Evolutionary conservation across 1,140 invertebrate genomes (phyloP), one percentile per base, ranked within the genome.

Genomic region (Zaprionus gabonicus): DNA sequence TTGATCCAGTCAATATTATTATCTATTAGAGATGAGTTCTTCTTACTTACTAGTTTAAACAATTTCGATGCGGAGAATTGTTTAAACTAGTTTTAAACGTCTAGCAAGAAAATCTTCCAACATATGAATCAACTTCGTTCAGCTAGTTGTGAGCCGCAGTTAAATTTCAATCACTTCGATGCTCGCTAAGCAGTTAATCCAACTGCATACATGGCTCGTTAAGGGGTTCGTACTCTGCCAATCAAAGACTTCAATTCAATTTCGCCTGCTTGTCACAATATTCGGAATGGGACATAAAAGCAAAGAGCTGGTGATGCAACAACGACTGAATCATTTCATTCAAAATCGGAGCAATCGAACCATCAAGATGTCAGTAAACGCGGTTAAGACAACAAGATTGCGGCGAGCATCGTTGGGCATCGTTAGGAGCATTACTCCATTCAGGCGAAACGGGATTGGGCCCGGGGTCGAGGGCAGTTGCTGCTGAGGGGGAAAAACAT

Each of bases 321-420:
- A 79, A 74, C 53, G 69, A 9, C 46, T 49, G 46, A 64, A 58
- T 75, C 76, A 88, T 80, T 80, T 79, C 81, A 82, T 76, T 90
- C 79, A 90, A 91, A 91, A 85, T 91, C 85, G 79, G 82, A 80
- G 79, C 82, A 88, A 87, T 87, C 82, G 78, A 82, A 71, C 67
- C 86, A 85, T 91, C 85, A 91, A 80, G 75, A 91, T 85, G 85
- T 86, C 86, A 88, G 81, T 90, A 84, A 84, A 82, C 64, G 81
- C 79, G 82, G 82, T 77, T 77, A 82, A 91, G 82, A 91, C 86
- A 90, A 85, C 76, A 85, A 90, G 83, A 85, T 91, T 85, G 80
- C 85, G 76, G 71, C 73, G 70, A 44, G 65, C 56, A 25, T 25
- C 46, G 46, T 20, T 25, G 46, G 46, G 79, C 81, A 83, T 88